phyloP scores from a whole-genome alignment of 2,888 invertebrate species.

The Stenoptilia bipunctidactyla region DNA sequence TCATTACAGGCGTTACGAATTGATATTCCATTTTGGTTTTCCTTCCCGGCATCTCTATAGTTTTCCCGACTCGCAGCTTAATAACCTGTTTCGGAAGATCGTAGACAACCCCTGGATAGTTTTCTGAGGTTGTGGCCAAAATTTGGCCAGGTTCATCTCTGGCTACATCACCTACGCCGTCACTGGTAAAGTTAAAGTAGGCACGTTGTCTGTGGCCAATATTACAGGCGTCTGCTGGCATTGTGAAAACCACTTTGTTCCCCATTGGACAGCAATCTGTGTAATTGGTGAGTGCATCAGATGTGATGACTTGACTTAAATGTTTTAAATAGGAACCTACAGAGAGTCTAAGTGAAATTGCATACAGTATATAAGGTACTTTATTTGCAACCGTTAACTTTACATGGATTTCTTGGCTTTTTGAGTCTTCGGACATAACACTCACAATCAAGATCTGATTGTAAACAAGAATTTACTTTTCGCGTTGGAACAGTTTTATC shows the following conservation, averaged over 20 bases:
- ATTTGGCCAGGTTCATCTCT: slow-evolving; percentile 51
- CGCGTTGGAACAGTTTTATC: slow-evolving; percentile 65
- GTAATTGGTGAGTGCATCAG: slow-evolving; percentile 19
- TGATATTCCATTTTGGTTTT: slow-evolving; percentile 55
- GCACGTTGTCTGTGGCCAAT: slow-evolving; percentile 51
- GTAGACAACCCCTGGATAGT: slow-evolving; percentile 47
- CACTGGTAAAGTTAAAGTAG: slow-evolving; percentile 50
- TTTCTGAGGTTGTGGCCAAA: slow-evolving; percentile 29
- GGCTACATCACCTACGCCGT: slow-evolving; percentile 49
- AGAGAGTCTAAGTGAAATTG: no score
- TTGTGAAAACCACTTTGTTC: slow-evolving; percentile 60
- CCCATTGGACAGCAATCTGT: slow-evolving; percentile 65
- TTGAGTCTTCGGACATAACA: slow-evolving; percentile 35
- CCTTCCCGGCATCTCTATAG: slow-evolving; percentile 47
- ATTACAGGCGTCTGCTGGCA: slow-evolving; percentile 46
- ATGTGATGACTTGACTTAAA: no score
- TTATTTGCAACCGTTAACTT: no score
- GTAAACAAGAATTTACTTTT: slow-evolving; percentile 37
- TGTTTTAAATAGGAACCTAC: no score
- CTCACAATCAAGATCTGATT: slow-evolving; percentile 47
- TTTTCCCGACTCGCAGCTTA: slow-evolving; percentile 47
- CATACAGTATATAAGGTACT: no score
- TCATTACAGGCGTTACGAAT: slow-evolving; percentile 44
- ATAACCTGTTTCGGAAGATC: slow-evolving; percentile 50
- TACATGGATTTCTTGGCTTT: slow-evolving; percentile 21